Evolutionary conservation across 2,797 vertebrate species (phyloP).

Genomic region (Etheostoma perlongum): DNA sequence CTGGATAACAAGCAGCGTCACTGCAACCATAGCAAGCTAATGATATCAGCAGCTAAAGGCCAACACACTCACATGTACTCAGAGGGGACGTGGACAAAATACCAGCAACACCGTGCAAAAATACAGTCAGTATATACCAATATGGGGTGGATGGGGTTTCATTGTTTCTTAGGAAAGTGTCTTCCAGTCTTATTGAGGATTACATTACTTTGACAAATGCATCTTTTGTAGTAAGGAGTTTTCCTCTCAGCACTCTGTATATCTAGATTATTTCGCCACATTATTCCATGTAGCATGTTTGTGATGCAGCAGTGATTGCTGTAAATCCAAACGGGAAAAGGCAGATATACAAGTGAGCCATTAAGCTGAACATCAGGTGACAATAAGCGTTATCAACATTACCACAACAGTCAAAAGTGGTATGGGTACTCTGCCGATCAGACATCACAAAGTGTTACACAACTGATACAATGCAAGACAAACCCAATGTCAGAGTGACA

Average conservation of each 20-base stretch:
- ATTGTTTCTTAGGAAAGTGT: background rate
- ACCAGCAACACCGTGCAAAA: background rate
- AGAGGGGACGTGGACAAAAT: background rate
- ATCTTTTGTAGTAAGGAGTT: background rate
- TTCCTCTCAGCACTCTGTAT: background rate
- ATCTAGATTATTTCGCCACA: background rate
- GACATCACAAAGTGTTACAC: background rate
- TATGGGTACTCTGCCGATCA: background rate
- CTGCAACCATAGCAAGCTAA: slow-evolving; percentile 13
- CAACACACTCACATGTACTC: slow-evolving; percentile 14
- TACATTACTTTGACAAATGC: background rate
- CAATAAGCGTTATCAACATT: background rate
- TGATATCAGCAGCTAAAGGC: slow-evolving; percentile 38
- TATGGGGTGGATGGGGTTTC: background rate
- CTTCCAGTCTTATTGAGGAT: background rate
- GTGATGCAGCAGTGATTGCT: background rate
- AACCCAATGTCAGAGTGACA: background rate
- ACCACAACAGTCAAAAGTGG: too few relatives aligned
- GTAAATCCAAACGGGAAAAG: background rate
- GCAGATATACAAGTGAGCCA: slow-evolving; percentile 7
- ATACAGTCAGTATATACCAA: background rate
- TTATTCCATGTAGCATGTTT: background rate
- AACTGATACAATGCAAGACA: background rate
- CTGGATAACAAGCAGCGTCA: slow-evolving; percentile 22
- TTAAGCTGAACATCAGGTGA: background rate